Evolutionary conservation across 2,113 vertebrate species (phyloP), one percentile per base, ranked within the genome.

Genomic region (Tetrax tetrax): DNA sequence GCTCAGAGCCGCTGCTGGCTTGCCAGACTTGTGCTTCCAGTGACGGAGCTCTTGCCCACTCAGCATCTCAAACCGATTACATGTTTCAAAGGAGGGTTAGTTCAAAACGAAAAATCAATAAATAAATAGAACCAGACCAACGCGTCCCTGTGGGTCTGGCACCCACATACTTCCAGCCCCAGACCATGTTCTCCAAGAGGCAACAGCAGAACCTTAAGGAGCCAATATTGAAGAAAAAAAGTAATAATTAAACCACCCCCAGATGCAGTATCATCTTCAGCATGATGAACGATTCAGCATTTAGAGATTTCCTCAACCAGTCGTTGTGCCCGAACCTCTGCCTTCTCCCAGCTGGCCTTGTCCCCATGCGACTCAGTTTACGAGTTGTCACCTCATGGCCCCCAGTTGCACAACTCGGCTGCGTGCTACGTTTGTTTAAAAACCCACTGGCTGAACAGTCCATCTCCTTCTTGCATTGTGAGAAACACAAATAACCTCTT

Each of bases 321-420:
- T 1, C 24, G 22, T 41, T 7, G 1, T 33, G 48, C 10, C 15
- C 1, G 1, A 21, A 1, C 22, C 29, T 53, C 50, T 1, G 0
- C 7, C 10, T 87, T 35, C 88, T 35, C 19, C 1, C 35, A 48
- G 53, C 48, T 43, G 7, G 5, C 53, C 50, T 21, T n/a, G 53
- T 51, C 80, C 81, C n/a, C 38, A 9, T 0, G 12, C 29, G 78
- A 57, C 56, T 84, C 33, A 37, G 51, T 75, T 3, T 3, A 9
- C 3, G 17, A 80, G 33, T 43, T 87, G 64, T 81, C n/a, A 29
- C 56, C 80, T 66, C 43, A 31, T 72, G 33, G 48, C 43, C 57
- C 80, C 31, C 25, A 8, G 19, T 25, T 48, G 28, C 47, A 64
- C 48, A 53, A 10, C 27, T 31, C 24, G 41, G 25, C 43, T 6